Base-by-base conservation (phyloP, 2,797 vertebrate species). In the Rhinichthys osculus region DNA sequence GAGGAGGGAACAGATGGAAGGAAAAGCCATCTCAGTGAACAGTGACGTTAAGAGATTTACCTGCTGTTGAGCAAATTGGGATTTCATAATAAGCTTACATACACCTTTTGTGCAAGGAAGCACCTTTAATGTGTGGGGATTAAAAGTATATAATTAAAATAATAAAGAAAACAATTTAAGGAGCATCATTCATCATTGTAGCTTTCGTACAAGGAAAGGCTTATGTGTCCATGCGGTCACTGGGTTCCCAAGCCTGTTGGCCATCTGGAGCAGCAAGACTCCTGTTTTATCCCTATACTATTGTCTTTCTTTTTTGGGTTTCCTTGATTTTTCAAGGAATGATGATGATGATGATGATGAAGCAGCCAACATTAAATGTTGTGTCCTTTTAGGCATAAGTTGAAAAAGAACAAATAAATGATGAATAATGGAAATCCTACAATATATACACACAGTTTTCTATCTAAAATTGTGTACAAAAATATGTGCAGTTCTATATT, bases 1-100 rank as follows among this genome's bases (percentile, higher is more conserved):
- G 30, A 85, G 76, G 52, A 78, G 19, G 19, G 69, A 38, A 72
- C 52, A 72, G 84, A 85, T 84, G 62, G 81, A 57, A 30, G 59
- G 2, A 85, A 71, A 57, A 27, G 74, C 50, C 50, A 71, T 80
- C 16, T 80, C 40, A 70, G 52, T 72, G 30, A 78, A 78, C n/a
- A 23, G 3, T 57, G 66, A 82, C 23, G 50, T 50, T 72, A 59
- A 82, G 47, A 59, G 67, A 82, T 72, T 72, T 82, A 82, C 67
- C 7, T 82, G 35, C 11, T 59, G 38, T 33, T 73, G 10, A 10
- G 16, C 52, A 47, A 73, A 35, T 57, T 14, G 70, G 81, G 38
- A 33, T 73, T 82, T 82, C 11, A 33, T 82, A 73, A 73, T 27
- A 73, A 62, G 81, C 52, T 73, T 44, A 82, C 52, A 42, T 70